phyloP scores from a whole-genome alignment of 2,888 invertebrate genomes.

The Drosophila monieri region DNA sequence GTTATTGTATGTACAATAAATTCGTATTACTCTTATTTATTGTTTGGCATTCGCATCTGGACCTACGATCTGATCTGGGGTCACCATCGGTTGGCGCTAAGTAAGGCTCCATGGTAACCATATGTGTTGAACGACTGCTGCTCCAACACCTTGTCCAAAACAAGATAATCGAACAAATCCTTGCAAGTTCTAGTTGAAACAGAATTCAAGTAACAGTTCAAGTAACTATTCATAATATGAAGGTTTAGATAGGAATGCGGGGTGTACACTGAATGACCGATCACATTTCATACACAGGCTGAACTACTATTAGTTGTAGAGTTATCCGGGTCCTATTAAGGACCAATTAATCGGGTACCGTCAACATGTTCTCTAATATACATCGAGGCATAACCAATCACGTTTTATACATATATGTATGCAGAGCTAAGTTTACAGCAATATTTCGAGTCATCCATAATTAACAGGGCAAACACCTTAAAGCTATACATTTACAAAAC shows the following conservation, averaged over 20 bases:
- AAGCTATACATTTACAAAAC: constrained; percentile 53
- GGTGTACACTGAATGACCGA: constrained; percentile 20
- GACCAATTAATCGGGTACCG: constrained; percentile 9
- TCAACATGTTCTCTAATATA: constrained; percentile 28
- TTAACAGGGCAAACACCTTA: constrained; percentile 53
- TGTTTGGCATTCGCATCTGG: constrained; percentile 40
- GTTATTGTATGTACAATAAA: constrained; percentile 70
- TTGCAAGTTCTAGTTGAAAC: constrained; percentile 28
- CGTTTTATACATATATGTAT: constrained; percentile 48
- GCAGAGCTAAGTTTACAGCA: constrained; percentile 42
- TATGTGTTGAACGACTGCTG: neutral
- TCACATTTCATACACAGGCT: constrained; percentile 20
- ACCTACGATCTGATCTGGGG: constrained; percentile 30
- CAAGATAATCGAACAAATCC: neutral
- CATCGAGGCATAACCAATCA: constrained; percentile 45
- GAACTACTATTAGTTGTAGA: constrained; percentile 2
- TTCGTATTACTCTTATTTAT: constrained; percentile 68
- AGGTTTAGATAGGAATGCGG: constrained; percentile 19
- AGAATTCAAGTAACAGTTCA: constrained; percentile 32
- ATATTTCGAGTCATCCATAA: constrained; percentile 29
- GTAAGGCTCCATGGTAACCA: constrained; percentile 16
- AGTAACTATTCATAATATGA: constrained; percentile 9
- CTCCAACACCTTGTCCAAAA: neutral
- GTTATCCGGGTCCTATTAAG: constrained; percentile 25
- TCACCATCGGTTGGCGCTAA: constrained; percentile 2